Base-by-base conservation (phyloP, 2,113 vertebrate genomes). In the Cavia porcellus region DNA sequence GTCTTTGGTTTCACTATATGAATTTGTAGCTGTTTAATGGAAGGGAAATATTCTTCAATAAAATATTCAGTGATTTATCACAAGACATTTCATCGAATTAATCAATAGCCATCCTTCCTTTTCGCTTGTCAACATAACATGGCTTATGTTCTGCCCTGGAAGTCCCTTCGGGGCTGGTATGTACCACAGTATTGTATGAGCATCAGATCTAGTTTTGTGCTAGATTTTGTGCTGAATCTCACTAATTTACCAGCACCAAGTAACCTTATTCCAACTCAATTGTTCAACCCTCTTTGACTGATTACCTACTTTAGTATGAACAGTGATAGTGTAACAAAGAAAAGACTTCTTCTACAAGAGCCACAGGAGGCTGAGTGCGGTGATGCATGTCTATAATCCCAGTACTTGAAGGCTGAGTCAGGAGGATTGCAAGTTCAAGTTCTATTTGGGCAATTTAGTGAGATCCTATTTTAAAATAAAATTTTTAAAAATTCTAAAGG, bases 61-160 rank as follows among this genome's bases (percentile, higher is more conserved):
- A 92, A 92, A 38, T 50, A 82, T 30, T 72, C 87, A 85, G 61
- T 91, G 94, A 92, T 79, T 74, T 86, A 68, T 86, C 77, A 79
- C 15, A n/a, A 89, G 93, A 82, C 32, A 61, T 3, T 85, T 70
- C 59, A 25, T 64, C 79, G 83, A 85, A 95, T 86, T 25, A 52
- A 74, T 68, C 75, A 61, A 7, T 55, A 85, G 62, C 1, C 30
- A 38, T 86, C 0, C n/a, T 88, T 86, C 50, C 38, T 84, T 93
- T 90, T 4, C 59, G 32, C 32, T 75, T 47, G 15, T 64, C 92
- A 87, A 70, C 35, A 32, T 50, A 5, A 89, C 30, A 32, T 7
- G 17, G 50, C 15, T 88, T 6, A 1, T 50, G 10, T 35, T 91
- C 6, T 52, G 86, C 80, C 80, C 64, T 77, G 57, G 50, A 80